A percentile compares a stretch with the other conserved stretches of the same genome.
These are phyloP conservation scores for Papilio demoleus DNA, from an alignment of 2,888 invertebrate genomes.

Conservation along the genomic window DNA sequence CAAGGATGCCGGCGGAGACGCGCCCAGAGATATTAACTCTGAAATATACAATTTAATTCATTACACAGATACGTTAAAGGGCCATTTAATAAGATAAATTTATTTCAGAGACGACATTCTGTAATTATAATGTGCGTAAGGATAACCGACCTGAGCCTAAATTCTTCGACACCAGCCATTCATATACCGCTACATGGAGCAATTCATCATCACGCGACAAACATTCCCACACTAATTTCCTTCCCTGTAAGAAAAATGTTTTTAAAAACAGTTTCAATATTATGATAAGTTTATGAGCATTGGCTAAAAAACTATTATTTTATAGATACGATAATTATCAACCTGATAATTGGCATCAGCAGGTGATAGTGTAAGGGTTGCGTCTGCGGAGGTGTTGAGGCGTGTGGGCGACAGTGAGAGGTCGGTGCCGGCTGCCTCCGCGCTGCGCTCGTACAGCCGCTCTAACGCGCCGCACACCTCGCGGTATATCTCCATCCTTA, in stretches of 20 bases:
- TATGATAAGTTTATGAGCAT: too few relatives aligned
- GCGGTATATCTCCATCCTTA: constrained; percentile 94
- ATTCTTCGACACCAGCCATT: constrained; percentile 94
- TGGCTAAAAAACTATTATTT: neutral
- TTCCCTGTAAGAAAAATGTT: constrained; percentile 58
- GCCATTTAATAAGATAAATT: too few relatives aligned
- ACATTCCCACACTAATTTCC: constrained; percentile 86
- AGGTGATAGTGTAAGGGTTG: constrained; percentile 66
- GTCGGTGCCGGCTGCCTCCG: constrained; percentile 71
- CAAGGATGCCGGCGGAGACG: constrained; percentile 87
- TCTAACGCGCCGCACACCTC: constrained; percentile 92
- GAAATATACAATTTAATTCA: constrained; percentile 51
- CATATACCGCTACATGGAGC: constrained; percentile 95
- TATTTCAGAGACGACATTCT: too few relatives aligned
- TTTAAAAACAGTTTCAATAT: neutral
- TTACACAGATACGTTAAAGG: too few relatives aligned
- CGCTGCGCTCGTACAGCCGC: constrained; percentile 85
- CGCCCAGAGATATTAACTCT: constrained; percentile 86
- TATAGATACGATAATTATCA: neutral
- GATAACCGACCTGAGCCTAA: constrained; percentile 84
- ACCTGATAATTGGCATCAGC: constrained; percentile 78
- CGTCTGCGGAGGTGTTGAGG: constrained; percentile 52
- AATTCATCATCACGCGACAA: constrained; percentile 91
- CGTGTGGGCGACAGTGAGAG: constrained; percentile 36
- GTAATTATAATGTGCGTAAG: too few relatives aligned